Base-by-base conservation (phyloP, 2,797 vertebrate genomes). In the Tapera naevia region DNA sequence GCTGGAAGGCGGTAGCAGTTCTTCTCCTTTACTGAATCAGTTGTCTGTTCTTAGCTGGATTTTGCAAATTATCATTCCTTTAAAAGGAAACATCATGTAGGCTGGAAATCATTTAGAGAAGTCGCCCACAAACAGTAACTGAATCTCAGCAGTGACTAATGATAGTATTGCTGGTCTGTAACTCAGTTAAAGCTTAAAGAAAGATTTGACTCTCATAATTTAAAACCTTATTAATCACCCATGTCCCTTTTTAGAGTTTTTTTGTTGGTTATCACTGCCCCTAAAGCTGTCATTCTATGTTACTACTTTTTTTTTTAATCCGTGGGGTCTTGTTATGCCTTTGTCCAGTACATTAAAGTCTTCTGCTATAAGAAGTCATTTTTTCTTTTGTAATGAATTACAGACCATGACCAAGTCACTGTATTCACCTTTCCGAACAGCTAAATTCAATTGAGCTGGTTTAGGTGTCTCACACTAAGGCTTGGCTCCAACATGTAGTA, bases 21-120 rank as follows among this genome's bases (percentile, higher is more conserved):
- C 71, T 72, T 71, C 28, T 76, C 37, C 62, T 93, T 74, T 82
- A 17, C 57, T 53, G 62, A 82, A 60, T 60, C 28, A 16, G 61
- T 87, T 94, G 71, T 95, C 53, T 82, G 24, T 91, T 93, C 33
- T 17, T 86, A 86, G 84, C 64, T 94, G 75, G 16, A 76, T 91
- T 91, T 92, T 94, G 91, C 88, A 85, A 80, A 83, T 96, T 81
- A 53, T 71, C 8, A 2, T 67, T 91, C 83, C 91, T 92, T 91
- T 94, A 87, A 94, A 93, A 92, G 79, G 86, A 82, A 95, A 85
- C 67, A 74, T 69, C 71, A 45, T 24, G 93, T 94, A 93, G 93
- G 94, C 91, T 96, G 91, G 64, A 94, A 95, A 80, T 93, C 3
- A 74, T 94, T 92, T 96, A 67, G 86, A 94, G 92, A 71, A 96